phyloP scores from a whole-genome alignment of 2,797 vertebrate genomes.

The Scolopax bukidnonensis region DNA sequence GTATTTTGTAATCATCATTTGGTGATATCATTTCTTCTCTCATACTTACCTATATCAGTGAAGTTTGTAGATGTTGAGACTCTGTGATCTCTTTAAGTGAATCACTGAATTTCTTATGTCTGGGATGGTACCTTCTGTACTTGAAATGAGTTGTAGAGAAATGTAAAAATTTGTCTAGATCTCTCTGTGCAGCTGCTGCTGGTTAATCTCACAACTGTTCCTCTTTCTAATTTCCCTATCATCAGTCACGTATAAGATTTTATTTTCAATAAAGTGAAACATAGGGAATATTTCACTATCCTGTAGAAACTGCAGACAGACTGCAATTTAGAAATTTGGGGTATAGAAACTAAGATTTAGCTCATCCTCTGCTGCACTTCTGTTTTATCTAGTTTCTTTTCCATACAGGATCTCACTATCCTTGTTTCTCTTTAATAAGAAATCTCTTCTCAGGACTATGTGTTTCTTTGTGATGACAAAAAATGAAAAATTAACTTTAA shows the following conservation, averaged over 20 bases:
- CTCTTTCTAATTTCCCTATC: not conserved
- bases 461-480: not conserved
- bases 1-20: not conserved
- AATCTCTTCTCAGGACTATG: not conserved
- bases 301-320: not conserved
- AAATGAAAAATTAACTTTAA: not conserved
- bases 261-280: not conserved
- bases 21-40: not conserved
- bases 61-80: not conserved
- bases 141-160: not conserved
- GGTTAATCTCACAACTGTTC: not conserved
- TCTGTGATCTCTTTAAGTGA: not conserved
- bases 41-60: not conserved
- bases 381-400: not conserved
- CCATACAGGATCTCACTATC: not conserved
- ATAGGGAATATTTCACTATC: not conserved
- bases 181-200: rapidly evolving
- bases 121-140: not conserved
- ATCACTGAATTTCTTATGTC: not conserved
- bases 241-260: not conserved
- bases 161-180: not conserved
- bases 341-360: not conserved
- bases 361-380: not conserved
- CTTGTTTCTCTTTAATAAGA: not conserved
- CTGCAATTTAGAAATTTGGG: not conserved